These are phyloP conservation scores for Diadema setosum DNA, from an alignment of 35 echinoderm and acorn worm species.

Conservation along the genomic window DNA sequence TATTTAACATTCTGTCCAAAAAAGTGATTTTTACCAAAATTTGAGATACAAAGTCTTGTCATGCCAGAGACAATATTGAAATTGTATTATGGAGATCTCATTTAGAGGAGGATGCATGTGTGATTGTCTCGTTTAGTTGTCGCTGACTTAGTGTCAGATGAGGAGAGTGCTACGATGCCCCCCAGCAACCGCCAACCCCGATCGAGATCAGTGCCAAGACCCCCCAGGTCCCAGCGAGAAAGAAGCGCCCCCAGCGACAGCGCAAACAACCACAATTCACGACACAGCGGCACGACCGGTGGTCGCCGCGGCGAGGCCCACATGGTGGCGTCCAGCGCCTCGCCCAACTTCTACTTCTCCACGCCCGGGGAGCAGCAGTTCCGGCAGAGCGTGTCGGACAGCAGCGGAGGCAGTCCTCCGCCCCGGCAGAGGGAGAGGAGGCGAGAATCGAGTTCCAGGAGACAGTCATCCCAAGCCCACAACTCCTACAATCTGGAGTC, in stretches of 20 bases:
- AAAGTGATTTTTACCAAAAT: too few relatives aligned
- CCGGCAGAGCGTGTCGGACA: neutral
- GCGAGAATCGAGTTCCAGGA: neutral
- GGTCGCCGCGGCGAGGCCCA: neutral
- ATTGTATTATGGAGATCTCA: too few relatives aligned
- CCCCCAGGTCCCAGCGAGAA: neutral
- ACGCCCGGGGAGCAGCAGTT: neutral
- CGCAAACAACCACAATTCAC: neutral
- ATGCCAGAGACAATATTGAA: too few relatives aligned
- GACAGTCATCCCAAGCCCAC: too few relatives aligned
- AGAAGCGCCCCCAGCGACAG: neutral
- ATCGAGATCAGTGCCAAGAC: neutral
- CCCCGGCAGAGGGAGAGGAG: neutral
- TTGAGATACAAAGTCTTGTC: too few relatives aligned
- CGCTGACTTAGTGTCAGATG: conserved; percentile 1
- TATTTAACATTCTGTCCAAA: too few relatives aligned
- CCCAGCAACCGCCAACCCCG: neutral
- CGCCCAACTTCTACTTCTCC: neutral
- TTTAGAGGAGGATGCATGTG: too few relatives aligned
- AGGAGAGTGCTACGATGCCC: neutral
- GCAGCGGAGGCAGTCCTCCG: neutral
- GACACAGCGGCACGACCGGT: neutral
- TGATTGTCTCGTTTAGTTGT: neutral
- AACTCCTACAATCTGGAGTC: too few relatives aligned
- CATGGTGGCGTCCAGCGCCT: neutral